A percentile compares a stretch with the other conserved stretches of the same genome.
Evolutionary conservation across 92 coral and sea anemone genomes (phyloP).

Genomic region (Epizoanthus illoricatus): DNA sequence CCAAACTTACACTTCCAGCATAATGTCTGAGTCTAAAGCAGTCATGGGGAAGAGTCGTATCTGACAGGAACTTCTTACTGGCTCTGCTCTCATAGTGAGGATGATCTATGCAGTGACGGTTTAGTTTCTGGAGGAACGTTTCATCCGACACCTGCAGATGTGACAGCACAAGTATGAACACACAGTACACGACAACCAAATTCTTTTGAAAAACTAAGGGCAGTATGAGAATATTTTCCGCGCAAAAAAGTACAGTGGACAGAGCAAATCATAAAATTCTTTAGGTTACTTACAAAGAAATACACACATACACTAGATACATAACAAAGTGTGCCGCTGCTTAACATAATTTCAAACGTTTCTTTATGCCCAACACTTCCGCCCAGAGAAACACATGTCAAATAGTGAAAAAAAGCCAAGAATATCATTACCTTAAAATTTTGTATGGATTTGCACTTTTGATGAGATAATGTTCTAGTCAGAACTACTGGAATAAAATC

Average conservation of each 20-base stretch:
- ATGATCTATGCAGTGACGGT: slow-evolving; percentile 77
- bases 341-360: too few species aligned
- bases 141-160: slow-evolving; percentile 72
- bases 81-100: slow-evolving; percentile 92
- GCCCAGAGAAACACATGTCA: neutral
- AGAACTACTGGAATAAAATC: too few species aligned
- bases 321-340: too few species aligned
- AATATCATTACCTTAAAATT: too few species aligned
- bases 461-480: too few species aligned
- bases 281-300: neutral
- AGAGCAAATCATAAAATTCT: too few species aligned
- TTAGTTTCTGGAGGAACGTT: slow-evolving; percentile 82
- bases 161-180: neutral
- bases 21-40: slow-evolving; percentile 89
- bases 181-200: neutral
- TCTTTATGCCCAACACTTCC: too few species aligned
- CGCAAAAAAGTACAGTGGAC: too few species aligned
- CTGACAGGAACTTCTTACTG: slow-evolving; percentile 76
- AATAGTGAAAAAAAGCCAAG: neutral
- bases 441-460: too few species aligned
- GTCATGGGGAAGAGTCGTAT: slow-evolving; percentile 68
- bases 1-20: slow-evolving; percentile 87
- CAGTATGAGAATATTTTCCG: too few species aligned
- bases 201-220: too few species aligned
- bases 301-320: too few species aligned